A percentile compares a stretch with the other conserved stretches of the same genome.
phyloP scores from a whole-genome alignment of 2,888 invertebrate species.

The Himalopsyche tibetana region DNA sequence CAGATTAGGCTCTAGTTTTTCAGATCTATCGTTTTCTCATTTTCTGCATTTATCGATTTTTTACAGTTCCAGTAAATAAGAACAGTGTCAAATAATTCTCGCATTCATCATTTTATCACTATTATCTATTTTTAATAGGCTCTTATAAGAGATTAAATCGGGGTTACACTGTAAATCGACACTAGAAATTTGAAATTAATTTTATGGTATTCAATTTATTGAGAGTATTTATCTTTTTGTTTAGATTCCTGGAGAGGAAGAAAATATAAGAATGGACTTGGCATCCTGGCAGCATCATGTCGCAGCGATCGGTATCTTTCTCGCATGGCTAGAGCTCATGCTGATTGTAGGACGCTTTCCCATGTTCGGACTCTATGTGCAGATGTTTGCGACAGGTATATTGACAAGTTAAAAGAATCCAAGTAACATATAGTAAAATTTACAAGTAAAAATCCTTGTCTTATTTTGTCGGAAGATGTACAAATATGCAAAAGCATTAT shows the following conservation, averaged over 20 bases:
- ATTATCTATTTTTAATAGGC: no score
- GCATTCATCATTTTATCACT: neutral
- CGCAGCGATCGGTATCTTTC: slow-evolving; percentile 86
- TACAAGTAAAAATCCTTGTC: no score
- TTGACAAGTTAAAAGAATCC: neutral
- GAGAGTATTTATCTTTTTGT: slow-evolving; percentile 58
- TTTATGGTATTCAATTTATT: neutral
- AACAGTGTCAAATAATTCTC: slow-evolving; percentile 11
- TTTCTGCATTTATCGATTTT: neutral
- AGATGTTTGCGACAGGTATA: slow-evolving; percentile 88
- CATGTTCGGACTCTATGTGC: slow-evolving; percentile 89
- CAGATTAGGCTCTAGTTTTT: no score
- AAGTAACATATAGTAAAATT: neutral
- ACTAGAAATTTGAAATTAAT: no score
- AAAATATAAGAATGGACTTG: slow-evolving; percentile 68
- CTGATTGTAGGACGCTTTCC: slow-evolving; percentile 91
- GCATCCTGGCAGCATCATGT: slow-evolving; percentile 87
- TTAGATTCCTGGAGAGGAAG: slow-evolving; percentile 73
- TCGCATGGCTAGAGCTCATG: slow-evolving; percentile 91
- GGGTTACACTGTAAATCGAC: no score
- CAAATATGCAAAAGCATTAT: no score
- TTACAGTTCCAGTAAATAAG: neutral
- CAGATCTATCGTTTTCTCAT: no score
- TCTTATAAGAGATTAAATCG: no score
- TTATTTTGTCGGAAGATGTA: no score